A percentile compares a stretch with the other conserved stretches of the same genome.
phyloP scores from a whole-genome alignment of 2,888 invertebrate genomes.

The Xestia c-nigrum region DNA sequence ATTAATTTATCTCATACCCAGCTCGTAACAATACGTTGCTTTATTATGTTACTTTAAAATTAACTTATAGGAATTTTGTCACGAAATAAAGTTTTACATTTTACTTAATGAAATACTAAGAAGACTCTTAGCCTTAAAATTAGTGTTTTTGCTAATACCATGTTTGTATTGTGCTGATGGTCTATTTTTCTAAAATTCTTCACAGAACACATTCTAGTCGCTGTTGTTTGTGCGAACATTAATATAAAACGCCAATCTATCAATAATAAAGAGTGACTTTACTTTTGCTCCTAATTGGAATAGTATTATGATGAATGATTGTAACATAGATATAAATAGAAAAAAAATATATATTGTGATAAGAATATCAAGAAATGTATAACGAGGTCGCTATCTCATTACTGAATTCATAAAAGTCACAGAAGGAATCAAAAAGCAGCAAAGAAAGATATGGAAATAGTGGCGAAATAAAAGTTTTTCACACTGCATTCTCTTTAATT shows the following conservation, averaged over 20 bases:
- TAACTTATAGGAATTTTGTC: neutral
- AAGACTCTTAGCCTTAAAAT: neutral
- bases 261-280: neutral
- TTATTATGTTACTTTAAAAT: neutral
- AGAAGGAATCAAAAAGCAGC: neutral
- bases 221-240: neutral
- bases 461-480: conserved; percentile 1
- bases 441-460: conserved; percentile 15
- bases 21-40: too few relatives aligned
- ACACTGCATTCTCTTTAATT: conserved; percentile 26
- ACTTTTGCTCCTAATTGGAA: neutral
- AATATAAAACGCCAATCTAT: neutral
- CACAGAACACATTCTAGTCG: neutral
- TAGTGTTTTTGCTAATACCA: neutral
- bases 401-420: conserved; percentile 1
- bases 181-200: neutral
- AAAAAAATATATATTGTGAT: neutral
- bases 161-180: neutral
- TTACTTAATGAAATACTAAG: neutral
- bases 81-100: neutral
- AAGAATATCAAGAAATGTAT: neutral
- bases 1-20: too few relatives aligned
- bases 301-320: too few relatives aligned
- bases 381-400: conserved; percentile 5
- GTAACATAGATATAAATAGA: neutral